Evolutionary conservation across 1,140 invertebrate species (phyloP).

Genomic region (Drosophila kanapiae): DNA sequence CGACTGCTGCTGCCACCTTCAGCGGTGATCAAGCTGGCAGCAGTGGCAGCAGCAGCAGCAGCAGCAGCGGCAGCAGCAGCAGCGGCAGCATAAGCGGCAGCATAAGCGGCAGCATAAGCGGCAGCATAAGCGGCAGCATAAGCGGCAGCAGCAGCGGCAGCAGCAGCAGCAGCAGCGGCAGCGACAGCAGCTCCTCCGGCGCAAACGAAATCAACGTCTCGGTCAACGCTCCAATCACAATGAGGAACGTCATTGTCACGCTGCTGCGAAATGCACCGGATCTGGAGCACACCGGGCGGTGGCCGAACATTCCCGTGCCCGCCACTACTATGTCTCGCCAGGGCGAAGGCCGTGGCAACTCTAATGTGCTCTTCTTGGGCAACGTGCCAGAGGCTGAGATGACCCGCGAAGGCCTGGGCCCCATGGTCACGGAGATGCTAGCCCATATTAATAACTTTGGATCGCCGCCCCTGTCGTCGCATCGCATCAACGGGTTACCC

Average conservation of each 20-base stretch:
- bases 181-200: constrained; percentile 26
- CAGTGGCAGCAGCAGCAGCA: constrained; percentile 12
- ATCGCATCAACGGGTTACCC: constrained; percentile 94
- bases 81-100: no score
- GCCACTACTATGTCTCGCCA: constrained; percentile 64
- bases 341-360: constrained; percentile 59
- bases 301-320: constrained; percentile 68
- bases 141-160: constrained; percentile 29
- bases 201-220: constrained; percentile 31
- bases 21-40: constrained; percentile 23
- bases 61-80: no score
- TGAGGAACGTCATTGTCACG: constrained; percentile 79
- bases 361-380: constrained; percentile 87
- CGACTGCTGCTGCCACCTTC: constrained; percentile 70
- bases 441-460: constrained; percentile 97
- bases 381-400: constrained; percentile 96
- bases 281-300: constrained; percentile 74
- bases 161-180: constrained; percentile 16
- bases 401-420: constrained; percentile 94
- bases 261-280: constrained; percentile 79
- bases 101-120: no score
- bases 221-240: constrained; percentile 44
- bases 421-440: constrained; percentile 97
- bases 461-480: constrained; percentile 94
- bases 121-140: no score